A percentile compares a stretch with the other conserved stretches of the same genome.
phyloP scores from a whole-genome alignment of 2,888 invertebrate species.

The Drosophila imparisetae region DNA sequence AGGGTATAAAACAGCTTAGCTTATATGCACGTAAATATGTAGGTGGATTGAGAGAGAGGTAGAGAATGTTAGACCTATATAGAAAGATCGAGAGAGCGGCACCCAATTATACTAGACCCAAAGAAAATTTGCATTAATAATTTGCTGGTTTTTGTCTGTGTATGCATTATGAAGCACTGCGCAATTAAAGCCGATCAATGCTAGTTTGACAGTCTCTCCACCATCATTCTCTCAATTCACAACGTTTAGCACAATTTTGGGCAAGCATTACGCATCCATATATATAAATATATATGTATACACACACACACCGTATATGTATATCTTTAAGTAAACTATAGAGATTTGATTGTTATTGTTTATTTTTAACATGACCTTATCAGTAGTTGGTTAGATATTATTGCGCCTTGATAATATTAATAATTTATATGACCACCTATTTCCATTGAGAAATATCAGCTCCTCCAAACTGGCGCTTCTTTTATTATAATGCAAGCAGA shows the following conservation, averaged over 20 bases:
- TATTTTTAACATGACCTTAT: conserved; percentile 49
- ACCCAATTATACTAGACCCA: conserved; percentile 31
- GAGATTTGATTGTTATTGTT: conserved; percentile 50
- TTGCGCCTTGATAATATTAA: conserved; percentile 5
- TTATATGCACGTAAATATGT: conserved; percentile 30
- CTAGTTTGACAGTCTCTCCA: conserved; percentile 43
- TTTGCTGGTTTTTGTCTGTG: conserved; percentile 32
- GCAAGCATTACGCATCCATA: conserved; percentile 46
- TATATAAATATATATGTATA: not conserved
- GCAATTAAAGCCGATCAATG: conserved; percentile 67
- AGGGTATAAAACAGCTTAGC: conserved; percentile 25
- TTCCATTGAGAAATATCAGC: not conserved
- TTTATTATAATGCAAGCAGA: conserved; percentile 3
- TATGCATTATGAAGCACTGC: conserved; percentile 61
- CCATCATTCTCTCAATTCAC: conserved; percentile 26
- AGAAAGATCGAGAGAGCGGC: conserved; percentile 14
- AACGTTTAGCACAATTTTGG: conserved; percentile 39
- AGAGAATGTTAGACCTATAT: not conserved
- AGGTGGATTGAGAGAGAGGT: conserved; percentile 15
- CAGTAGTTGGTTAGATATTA: conserved; percentile 27
- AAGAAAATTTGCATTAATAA: conserved; percentile 66
- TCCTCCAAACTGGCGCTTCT: conserved; percentile 5
- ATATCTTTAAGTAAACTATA: conserved; percentile 19
- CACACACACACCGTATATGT: not conserved
- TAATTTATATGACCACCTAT: conserved; percentile 7